Evolutionary conservation across 2,888 invertebrate genomes (phyloP).

Genomic region (Patella pellucida): DNA sequence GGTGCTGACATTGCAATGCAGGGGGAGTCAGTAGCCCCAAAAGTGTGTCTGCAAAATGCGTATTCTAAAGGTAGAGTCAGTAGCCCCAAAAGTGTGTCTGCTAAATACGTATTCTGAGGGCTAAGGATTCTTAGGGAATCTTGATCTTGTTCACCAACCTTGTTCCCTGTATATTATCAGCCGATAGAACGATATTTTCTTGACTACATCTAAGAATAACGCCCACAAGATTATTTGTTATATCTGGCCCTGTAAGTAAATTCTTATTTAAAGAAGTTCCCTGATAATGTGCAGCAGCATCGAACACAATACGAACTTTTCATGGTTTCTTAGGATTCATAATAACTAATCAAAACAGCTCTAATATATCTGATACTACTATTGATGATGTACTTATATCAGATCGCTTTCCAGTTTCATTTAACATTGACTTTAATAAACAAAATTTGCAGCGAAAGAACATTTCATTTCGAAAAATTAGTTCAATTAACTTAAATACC

Average conservation of each 20-base stretch:
- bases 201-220: constrained; percentile 33
- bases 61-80: too few species aligned
- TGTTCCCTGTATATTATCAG: constrained; percentile 37
- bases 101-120: constrained; percentile 1
- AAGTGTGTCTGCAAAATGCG: constrained; percentile 10
- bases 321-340: background rate
- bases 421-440: too few species aligned
- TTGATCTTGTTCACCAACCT: constrained; percentile 17
- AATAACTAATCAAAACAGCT: background rate
- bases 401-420: background rate
- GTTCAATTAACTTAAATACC: too few species aligned
- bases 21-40: constrained; percentile 9
- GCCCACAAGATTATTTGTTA: constrained; percentile 32
- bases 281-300: background rate
- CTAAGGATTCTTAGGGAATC: constrained; percentile 31
- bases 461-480: too few species aligned
- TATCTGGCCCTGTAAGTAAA: constrained; percentile 36
- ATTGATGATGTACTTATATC: background rate
- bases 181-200: constrained; percentile 30
- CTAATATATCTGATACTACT: too few species aligned
- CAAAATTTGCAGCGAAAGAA: too few species aligned
- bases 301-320: background rate
- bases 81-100: too few species aligned
- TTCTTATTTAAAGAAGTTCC: constrained; percentile 2
- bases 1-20: background rate